Conservation (phyloP, 2,888 invertebrate genomes). For the Drosophila testacea region DNA sequence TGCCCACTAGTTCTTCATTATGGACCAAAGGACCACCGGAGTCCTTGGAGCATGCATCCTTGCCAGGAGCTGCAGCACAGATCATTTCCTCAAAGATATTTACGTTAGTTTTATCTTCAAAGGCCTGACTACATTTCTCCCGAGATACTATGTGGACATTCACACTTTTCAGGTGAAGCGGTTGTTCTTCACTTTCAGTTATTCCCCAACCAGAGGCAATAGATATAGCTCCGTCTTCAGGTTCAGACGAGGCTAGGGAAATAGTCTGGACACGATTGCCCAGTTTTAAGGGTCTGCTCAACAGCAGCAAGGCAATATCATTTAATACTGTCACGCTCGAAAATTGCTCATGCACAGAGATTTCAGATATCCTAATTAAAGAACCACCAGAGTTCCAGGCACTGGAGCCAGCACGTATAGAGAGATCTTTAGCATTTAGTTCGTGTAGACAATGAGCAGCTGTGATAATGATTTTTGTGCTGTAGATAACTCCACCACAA, state of each 20-base stretch:
- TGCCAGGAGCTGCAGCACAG: constrained; percentile 19
- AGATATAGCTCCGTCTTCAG: neutral
- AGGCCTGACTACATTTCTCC: neutral
- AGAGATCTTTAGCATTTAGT: neutral
- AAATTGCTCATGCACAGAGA: neutral
- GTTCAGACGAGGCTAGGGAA: neutral
- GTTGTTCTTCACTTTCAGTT: neutral
- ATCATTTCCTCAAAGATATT: neutral
- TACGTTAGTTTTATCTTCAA: too few relatives aligned
- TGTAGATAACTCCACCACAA: constrained; percentile 36
- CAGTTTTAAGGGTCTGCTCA: neutral
- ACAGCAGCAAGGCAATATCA: constrained; percentile 9
- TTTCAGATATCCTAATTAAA: neutral
- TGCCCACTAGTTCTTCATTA: constrained; percentile 22
- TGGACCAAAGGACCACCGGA: constrained; percentile 29
- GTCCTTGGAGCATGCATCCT: constrained; percentile 26
- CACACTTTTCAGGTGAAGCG: constrained; percentile 1
- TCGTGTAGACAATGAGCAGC: constrained; percentile 25
- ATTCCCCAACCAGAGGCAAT: constrained; percentile 21
- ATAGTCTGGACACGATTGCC: neutral
- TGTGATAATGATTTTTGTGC: constrained; percentile 20
- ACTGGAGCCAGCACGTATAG: constrained; percentile 14
- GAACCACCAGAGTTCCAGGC: neutral
- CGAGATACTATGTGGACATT: constrained; percentile 1
- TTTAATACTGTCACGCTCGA: too few relatives aligned